Conservation (phyloP, 37 sponge, comb jelly and placozoan species). For the Dysidea cf. avara region DNA sequence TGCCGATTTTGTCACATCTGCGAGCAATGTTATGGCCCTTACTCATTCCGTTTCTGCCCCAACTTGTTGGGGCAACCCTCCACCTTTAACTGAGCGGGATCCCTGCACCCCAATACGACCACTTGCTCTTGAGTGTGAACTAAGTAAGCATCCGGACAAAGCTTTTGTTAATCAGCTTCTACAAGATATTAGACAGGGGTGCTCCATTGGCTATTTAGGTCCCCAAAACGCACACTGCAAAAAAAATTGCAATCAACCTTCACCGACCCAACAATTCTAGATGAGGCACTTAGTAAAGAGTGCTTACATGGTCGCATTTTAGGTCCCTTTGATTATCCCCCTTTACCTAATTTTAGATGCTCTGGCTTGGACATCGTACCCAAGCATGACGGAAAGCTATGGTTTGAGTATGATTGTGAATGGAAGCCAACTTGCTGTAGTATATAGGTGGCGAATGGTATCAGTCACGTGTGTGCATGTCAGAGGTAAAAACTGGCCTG, state of each 20-base stretch:
- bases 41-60: too few relatives aligned
- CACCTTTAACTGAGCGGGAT: too few relatives aligned
- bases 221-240: constrained; percentile 7
- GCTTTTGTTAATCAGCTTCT: constrained; percentile 20
- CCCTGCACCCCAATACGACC: too few relatives aligned
- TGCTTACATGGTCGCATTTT: background rate
- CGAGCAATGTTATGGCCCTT: too few relatives aligned
- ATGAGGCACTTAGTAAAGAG: constrained; percentile 16
- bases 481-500: too few relatives aligned
- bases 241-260: constrained; percentile 26
- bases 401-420: too few relatives aligned
- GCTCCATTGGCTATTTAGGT: constrained; percentile 20
- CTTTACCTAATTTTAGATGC: constrained; percentile 25
- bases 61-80: too few relatives aligned
- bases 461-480: too few relatives aligned
- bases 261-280: constrained; percentile 27
- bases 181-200: constrained; percentile 6
- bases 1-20: too few relatives aligned
- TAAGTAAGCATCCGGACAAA: constrained; percentile 37
- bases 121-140: background rate
- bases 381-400: constrained; percentile 32
- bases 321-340: constrained; percentile 15
- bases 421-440: too few relatives aligned
- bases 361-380: constrained; percentile 45
- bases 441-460: too few relatives aligned